Evolutionary conservation across 2,113 vertebrate genomes (phyloP).

Genomic region (Sceloporus tristichus): DNA sequence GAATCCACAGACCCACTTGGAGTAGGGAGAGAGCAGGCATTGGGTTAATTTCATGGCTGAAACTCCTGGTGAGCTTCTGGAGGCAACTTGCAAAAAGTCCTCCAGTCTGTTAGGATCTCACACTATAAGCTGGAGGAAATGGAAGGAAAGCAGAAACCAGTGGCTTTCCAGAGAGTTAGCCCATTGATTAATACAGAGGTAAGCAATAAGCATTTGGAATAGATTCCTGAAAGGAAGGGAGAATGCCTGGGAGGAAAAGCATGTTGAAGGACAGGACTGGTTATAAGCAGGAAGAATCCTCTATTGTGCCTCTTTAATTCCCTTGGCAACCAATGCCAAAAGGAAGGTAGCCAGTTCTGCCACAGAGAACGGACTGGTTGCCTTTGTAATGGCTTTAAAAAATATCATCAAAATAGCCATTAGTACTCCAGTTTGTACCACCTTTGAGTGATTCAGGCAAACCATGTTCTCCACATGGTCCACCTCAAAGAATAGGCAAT

Average conservation of each 20-base stretch:
- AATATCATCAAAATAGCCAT: conserved; percentile 33
- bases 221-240: conserved; percentile 31
- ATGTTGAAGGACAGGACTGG: conserved; percentile 50
- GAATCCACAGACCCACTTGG: conserved; percentile 43
- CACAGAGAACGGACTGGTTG: conserved; percentile 33
- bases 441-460: neutral
- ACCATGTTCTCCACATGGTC: conserved; percentile 34
- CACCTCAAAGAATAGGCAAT: conserved; percentile 57
- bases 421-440: conserved; percentile 45
- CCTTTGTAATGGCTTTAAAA: conserved; percentile 33
- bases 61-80: conserved; percentile 1
- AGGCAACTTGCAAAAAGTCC: neutral
- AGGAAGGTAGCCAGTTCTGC: neutral
- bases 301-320: conserved; percentile 28
- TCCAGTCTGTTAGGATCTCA: neutral
- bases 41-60: conserved; percentile 33
- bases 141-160: conserved; percentile 27
- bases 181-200: conserved; percentile 33
- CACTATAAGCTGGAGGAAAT: conserved; percentile 9
- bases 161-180: conserved; percentile 9
- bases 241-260: conserved; percentile 49
- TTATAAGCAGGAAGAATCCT: conserved; percentile 52
- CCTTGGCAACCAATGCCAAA: conserved; percentile 32
- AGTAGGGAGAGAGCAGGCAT: conserved; percentile 31
- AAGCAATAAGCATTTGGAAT: conserved; percentile 31